These are phyloP conservation scores for Nymphalis polychloros DNA, from an alignment of 2,888 invertebrate genomes.

Conservation along the genomic window DNA sequence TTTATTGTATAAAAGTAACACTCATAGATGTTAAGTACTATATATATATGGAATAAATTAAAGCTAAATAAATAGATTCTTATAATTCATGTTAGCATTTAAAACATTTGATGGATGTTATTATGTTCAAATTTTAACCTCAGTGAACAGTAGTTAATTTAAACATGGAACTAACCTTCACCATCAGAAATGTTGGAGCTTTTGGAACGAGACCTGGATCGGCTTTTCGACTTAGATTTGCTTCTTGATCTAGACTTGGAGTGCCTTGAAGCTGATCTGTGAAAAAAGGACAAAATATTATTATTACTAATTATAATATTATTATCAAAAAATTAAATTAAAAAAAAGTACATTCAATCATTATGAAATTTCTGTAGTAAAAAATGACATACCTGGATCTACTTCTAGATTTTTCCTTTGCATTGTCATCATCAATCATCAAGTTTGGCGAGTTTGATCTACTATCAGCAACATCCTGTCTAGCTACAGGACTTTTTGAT, in stretches of 20 bases:
- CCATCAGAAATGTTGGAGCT: constrained; percentile 65
- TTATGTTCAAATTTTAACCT: too few species aligned
- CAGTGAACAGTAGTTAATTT: too few species aligned
- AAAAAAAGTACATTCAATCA: neutral
- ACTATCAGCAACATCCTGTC: constrained; percentile 67
- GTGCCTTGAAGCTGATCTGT: constrained; percentile 61
- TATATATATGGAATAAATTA: too few species aligned
- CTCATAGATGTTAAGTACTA: too few species aligned
- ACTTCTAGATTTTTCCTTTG: constrained; percentile 67
- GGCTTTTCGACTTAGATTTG: constrained; percentile 73
- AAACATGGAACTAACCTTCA: constrained; percentile 41
- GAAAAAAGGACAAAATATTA: constrained; percentile 15
- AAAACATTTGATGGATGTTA: too few species aligned
- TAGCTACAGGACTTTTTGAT: constrained; percentile 61
- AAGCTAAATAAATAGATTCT: too few species aligned
- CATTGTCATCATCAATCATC: constrained; percentile 76
- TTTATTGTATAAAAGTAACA: too few species aligned
- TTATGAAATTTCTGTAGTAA: neutral
- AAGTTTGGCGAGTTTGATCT: constrained; percentile 79
- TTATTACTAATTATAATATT: too few species aligned
- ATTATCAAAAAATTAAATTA: too few species aligned
- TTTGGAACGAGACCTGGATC: constrained; percentile 70
- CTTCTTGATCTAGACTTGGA: constrained; percentile 70
- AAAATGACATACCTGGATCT: constrained; percentile 60
- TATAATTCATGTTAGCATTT: too few species aligned